phyloP scores from a whole-genome alignment of 2,113 vertebrate species.

The Athene noctua region DNA sequence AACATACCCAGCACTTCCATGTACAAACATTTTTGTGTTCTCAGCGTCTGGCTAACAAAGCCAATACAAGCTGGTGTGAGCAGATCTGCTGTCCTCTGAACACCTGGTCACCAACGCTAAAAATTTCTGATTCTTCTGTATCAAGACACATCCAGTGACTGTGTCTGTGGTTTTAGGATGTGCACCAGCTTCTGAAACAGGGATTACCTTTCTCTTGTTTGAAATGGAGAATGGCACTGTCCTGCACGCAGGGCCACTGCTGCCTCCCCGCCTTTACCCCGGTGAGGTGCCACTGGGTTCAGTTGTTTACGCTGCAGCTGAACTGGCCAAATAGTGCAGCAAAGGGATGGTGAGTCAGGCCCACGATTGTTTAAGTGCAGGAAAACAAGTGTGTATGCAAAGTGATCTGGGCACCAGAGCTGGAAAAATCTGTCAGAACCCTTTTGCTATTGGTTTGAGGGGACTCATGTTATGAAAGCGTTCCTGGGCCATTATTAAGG shows the following conservation, averaged over 20 bases:
- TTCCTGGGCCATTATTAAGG: neutral
- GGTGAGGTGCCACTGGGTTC: neutral
- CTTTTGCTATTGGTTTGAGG: neutral
- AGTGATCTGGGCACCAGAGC: neutral
- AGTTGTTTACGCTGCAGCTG: neutral
- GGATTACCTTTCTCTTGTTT: neutral
- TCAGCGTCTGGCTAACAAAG: neutral
- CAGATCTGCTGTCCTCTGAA: neutral
- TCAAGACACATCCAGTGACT: neutral
- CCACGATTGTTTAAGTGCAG: conserved; percentile 25
- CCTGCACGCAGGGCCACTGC: neutral
- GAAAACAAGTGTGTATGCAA: conserved; percentile 32
- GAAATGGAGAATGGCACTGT: neutral
- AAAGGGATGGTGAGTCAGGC: conserved; percentile 17
- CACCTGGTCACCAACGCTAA: neutral
- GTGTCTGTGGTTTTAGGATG: neutral
- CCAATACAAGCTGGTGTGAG: neutral
- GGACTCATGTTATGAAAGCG: neutral
- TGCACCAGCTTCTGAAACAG: neutral
- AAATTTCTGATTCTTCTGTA: neutral
- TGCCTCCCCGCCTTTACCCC: neutral
- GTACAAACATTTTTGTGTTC: neutral
- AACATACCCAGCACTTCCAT: neutral
- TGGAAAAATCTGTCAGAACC: neutral
- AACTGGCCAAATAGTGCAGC: neutral